These are phyloP conservation scores for Leucophenga maculata DNA, from an alignment of 2,888 invertebrate genomes.

Conservation along the genomic window DNA sequence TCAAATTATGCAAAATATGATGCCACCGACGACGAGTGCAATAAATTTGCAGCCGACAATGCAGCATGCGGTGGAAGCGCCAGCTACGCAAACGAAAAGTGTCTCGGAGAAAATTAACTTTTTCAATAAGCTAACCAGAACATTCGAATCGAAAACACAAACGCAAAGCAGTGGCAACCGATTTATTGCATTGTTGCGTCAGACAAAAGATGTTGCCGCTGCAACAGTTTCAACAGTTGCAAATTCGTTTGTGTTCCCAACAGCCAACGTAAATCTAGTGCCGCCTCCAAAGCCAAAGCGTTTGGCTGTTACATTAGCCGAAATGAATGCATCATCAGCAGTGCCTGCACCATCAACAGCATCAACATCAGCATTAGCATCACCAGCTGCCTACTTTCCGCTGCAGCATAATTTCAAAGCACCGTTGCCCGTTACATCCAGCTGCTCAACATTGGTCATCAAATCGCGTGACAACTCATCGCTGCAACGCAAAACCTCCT, in stretches of 20 bases:
- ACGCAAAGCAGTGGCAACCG: conserved; percentile 29
- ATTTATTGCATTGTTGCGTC: conserved; percentile 53
- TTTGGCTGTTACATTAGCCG: conserved; percentile 15
- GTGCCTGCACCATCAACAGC: background rate
- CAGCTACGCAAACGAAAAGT: background rate
- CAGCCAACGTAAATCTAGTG: conserved; percentile 41
- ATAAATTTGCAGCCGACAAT: background rate
- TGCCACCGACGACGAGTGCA: background rate
- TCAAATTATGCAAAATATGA: conserved; percentile 1
- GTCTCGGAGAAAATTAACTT: conserved; percentile 58
- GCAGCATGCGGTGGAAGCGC: background rate
- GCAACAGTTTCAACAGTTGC: conserved; percentile 21
- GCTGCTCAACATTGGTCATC: background rate
- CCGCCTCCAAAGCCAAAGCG: conserved; percentile 58
- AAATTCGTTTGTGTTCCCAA: conserved; percentile 17
- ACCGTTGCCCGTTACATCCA: conserved; percentile 34
- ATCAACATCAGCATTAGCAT: background rate
- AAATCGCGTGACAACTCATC: background rate
- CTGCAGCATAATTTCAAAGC: conserved; percentile 41
- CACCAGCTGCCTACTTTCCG: background rate
- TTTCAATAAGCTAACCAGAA: conserved; percentile 56
- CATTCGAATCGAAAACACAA: conserved; percentile 44
- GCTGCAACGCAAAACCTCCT: conserved; percentile 50
- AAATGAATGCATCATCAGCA: background rate
- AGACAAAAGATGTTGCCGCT: conserved; percentile 6